Evolutionary conservation across 2,797 vertebrate species (phyloP), one percentile per base, ranked within the genome.

Genomic region (Taenioides sp.): DNA sequence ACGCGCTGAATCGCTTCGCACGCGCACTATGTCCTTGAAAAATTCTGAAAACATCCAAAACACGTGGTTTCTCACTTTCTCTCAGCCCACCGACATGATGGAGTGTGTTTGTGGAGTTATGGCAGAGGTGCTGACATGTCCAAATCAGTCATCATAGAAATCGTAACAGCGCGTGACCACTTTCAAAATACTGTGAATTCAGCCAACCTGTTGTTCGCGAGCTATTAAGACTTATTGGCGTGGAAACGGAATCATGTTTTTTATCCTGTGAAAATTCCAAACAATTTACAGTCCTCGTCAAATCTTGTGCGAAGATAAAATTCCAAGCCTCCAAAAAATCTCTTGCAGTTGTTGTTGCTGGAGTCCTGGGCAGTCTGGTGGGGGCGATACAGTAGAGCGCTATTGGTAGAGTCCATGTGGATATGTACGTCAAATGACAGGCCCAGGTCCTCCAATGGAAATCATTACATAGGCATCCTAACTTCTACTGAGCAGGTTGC

Each of bases 11-110:
- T 85, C 62, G 43, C 7, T 73, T 69, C 64, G 76, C 50, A 64
- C 68, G 67, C 67, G 27, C 73, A n/a, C 28, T 11, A 14, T 47
- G 22, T 87, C 80, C 82, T 79, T 79, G 69, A 71, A 69, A 52
- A 76, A 75, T 86, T 71, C 67, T 23, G 72, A 73, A 82, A 86
- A 78, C 79, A 76, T 83, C 54, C 67, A 65, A 79, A 82, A 88
- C 90, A 90, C 84, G 87, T 91, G 91, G 65, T 83, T 81, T 81
- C 73, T 69, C 66, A 78, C 78, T 85, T 85, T 73, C 76, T 71
- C 27, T 69, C 65, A 52, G 76, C 55, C 59, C 52, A 61, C 58
- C 2, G 55, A 58, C 61, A 63, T 63, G 79, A 68, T 73, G 73
- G 70, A 74, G 81, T 69, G 66, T 64, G 74, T 58, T 70, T 67